Evolutionary conservation across 2,113 vertebrate genomes (phyloP), one percentile per base, ranked within the genome.

Genomic region (Dicrurus megarhynchus): DNA sequence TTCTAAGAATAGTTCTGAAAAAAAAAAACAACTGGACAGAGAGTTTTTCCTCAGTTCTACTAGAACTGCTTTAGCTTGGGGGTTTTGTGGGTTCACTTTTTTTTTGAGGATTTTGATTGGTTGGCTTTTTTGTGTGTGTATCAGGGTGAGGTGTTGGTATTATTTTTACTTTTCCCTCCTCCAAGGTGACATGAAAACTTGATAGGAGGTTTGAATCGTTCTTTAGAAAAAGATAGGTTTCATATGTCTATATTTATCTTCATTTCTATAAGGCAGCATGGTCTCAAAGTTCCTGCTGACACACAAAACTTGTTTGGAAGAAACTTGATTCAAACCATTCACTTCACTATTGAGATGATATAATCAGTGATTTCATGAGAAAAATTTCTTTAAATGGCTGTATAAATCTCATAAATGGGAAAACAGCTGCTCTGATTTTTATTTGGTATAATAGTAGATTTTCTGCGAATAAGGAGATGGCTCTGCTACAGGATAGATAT

Each of bases 391-490:
- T 96, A 95, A 97, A 97, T 96, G 94, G 76, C 87, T 93, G 5
- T 82, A 97, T 98, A 98, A 98, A 98, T 98, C 97, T 98, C 68
- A 85, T 69, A 98, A 95, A 98, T 97, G 95, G 84, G 93, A 94
- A 95, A 96, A 92, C 47, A 86, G 89, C 63, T 79, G 30, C 80
- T 96, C 95, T 60, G 64, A 96, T 96, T 94, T 96, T 75, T 97
- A 90, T 95, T 95, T 87, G 52, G 61, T 13, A 44, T 92, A 92
- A 96, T 78, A 76, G 91, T 75, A 97, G 90, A 50, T 84, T 92
- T 93, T 96, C 52, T 96, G 89, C 95, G 96, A 98, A 97, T 96
- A 95, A 96, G 92, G 93, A 82, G 73, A 67, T 84, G 79, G 44
- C 70, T 95, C 91, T 91, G 81, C 89, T 94, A 64, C 41, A 63